Percentiles rank a stretch among this genome's conserved stretches.
Conservation (phyloP, 2,888 invertebrate genomes). For the Epiblema foenella region DNA sequence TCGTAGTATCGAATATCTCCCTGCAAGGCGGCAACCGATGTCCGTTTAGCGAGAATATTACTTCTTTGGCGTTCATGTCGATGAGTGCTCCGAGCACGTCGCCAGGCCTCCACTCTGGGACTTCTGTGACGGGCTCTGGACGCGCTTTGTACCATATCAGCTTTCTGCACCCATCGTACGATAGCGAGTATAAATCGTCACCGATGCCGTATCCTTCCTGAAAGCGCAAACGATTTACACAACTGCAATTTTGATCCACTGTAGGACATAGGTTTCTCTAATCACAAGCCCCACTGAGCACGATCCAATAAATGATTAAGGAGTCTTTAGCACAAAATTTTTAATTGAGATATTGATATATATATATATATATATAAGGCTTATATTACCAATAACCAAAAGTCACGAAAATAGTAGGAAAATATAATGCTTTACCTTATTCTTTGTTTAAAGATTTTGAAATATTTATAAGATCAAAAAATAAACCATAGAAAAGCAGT, state of each 20-base stretch:
- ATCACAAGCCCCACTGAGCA: too few relatives aligned
- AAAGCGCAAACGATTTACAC: slow-evolving; percentile 39
- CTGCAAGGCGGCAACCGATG: slow-evolving; percentile 87
- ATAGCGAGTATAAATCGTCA: slow-evolving; percentile 94
- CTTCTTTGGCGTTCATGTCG: slow-evolving; percentile 89
- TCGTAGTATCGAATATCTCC: slow-evolving; percentile 90
- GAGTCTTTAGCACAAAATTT: too few relatives aligned
- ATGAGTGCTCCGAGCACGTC: slow-evolving; percentile 94
- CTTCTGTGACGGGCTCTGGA: slow-evolving; percentile 83
- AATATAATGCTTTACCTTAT: too few relatives aligned
- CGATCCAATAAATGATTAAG: too few relatives aligned
- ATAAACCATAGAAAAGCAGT: too few relatives aligned
- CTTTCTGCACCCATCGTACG: slow-evolving; percentile 96
- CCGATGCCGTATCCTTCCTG: slow-evolving; percentile 98
- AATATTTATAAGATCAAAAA: too few relatives aligned
- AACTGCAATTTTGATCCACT: neutral
- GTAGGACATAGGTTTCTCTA: too few relatives aligned
- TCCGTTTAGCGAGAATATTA: slow-evolving; percentile 94
- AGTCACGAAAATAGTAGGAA: too few relatives aligned
- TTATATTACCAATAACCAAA: too few relatives aligned
- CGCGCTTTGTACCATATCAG: slow-evolving; percentile 95
- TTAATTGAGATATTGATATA: too few relatives aligned
- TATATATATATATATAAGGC: too few relatives aligned
- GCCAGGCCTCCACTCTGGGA: slow-evolving; percentile 91
- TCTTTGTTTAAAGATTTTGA: too few relatives aligned